Conservation (phyloP, 2,888 invertebrate genomes). For the Lepetodrilus schrolli region DNA sequence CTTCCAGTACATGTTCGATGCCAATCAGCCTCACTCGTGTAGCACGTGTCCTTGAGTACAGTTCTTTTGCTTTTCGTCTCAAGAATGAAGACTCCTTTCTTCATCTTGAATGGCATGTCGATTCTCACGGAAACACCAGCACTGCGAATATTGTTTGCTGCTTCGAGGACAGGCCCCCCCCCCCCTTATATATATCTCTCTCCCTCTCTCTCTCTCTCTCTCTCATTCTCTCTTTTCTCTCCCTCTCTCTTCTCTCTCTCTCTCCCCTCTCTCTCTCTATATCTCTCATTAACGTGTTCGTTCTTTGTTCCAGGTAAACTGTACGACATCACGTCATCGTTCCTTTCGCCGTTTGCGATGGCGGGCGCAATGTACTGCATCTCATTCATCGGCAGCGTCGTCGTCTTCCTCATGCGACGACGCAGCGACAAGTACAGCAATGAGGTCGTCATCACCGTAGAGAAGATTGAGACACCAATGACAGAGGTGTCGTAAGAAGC, state of each 20-base stretch:
- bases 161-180: not conserved
- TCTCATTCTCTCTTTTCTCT: not conserved
- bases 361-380: slow-evolving; percentile 57
- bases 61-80: too few relatives aligned
- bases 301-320: slow-evolving; percentile 46
- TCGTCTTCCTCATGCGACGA: slow-evolving; percentile 24
- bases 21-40: too few relatives aligned
- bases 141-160: too few relatives aligned
- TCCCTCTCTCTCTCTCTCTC: not conserved
- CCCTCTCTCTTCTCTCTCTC: not conserved
- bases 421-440: too few relatives aligned
- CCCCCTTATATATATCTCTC: not conserved
- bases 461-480: not conserved
- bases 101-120: too few relatives aligned
- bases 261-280: not conserved
- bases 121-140: too few relatives aligned
- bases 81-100: too few relatives aligned
- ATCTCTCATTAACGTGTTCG: not conserved
- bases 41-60: too few relatives aligned
- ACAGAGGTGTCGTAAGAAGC: not conserved
- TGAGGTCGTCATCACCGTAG: not conserved
- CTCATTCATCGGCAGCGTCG: slow-evolving; percentile 46
- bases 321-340: slow-evolving; percentile 44
- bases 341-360: slow-evolving; percentile 53
- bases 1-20: too few relatives aligned